Base-by-base conservation (phyloP, 2,888 invertebrate genomes). In the Hypena proboscidalis region DNA sequence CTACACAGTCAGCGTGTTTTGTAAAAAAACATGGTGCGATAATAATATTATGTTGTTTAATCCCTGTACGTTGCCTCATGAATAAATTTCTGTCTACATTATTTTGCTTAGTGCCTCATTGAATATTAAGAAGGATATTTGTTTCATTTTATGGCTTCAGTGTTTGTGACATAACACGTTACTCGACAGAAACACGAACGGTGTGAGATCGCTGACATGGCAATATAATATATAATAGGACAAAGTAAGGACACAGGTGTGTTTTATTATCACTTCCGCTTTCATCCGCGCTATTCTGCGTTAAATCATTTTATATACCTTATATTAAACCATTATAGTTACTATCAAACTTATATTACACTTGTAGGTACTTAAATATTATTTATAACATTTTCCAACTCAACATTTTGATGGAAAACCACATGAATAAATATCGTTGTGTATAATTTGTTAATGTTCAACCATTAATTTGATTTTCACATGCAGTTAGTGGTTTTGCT, bases 381-480 rank as follows among this genome's bases (percentile, higher is more conserved):
- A 40, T 44, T 31, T 55, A 52, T 32, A 47, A 59, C 59, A 58
- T 40, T 58, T 58, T 57, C 58, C 58, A 46, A 55, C 37, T 52
- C 55, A 61, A 57, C 39, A 50, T 68, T 75, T 75, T 76, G 73
- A 77, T 61, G 62, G 59, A 61, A 70, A 74, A 68, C 70, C 74
- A 67, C 74, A 71, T 66, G 53, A 59, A 71, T 72, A 70, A 71
- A 75, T 73, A 73, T 64, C 45, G 58, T 47, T 67, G 51, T 47
- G 56, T 64, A 61, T 62, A 62, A 65, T 74, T 73, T 75, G 67
- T 71, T 74, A 75, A 77, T 73, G 70, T 60, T 60, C 57, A 63
- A 62, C 68, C 71, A 76, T 79, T 81, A 74, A 77, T 80, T 81
- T 77, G 63, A 77, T 77, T 80, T 77, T 72, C 72, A 74, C 68